A percentile compares a stretch with the other conserved stretches of the same genome.
phyloP scores from a whole-genome alignment of 2,888 invertebrate genomes.

The Pogonocherus hispidulus region DNA sequence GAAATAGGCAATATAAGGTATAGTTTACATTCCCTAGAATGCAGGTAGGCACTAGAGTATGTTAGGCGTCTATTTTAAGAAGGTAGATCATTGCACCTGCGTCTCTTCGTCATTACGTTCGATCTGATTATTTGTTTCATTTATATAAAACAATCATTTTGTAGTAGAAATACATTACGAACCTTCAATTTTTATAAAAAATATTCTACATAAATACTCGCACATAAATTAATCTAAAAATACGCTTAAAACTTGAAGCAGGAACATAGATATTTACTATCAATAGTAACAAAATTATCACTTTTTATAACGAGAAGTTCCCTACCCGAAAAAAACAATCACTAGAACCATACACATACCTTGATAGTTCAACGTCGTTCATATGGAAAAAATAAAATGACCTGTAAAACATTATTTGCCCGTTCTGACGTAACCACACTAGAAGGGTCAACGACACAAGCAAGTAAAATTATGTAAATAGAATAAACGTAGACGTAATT shows the following conservation, averaged over 20 bases:
- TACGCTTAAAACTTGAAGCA: constrained; percentile 6
- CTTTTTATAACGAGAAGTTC: not conserved
- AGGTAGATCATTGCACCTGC: not conserved
- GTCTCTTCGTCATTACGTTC: not conserved
- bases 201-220: not conserved
- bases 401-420: constrained; percentile 35
- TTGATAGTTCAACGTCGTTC: not conserved
- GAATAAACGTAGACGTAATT: constrained; percentile 38
- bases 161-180: not conserved
- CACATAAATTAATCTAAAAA: constrained; percentile 4
- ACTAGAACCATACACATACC: constrained; percentile 7
- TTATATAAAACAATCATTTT: constrained; percentile 6
- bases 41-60: not conserved
- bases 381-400: constrained; percentile 18
- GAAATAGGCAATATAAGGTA: constrained; percentile 12
- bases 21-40: not conserved
- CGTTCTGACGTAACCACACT: constrained; percentile 30
- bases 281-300: not conserved
- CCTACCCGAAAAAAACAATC: constrained; percentile 3
- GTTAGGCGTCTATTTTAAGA: not conserved
- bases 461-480: constrained; percentile 39
- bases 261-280: too few relatives aligned
- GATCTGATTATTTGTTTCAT: not conserved
- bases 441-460: constrained; percentile 38
- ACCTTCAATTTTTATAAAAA: not conserved